These are phyloP conservation scores for Apistogramma diplotaenia DNA, from an alignment of 2,113 vertebrate genomes.

Conservation along the genomic window DNA sequence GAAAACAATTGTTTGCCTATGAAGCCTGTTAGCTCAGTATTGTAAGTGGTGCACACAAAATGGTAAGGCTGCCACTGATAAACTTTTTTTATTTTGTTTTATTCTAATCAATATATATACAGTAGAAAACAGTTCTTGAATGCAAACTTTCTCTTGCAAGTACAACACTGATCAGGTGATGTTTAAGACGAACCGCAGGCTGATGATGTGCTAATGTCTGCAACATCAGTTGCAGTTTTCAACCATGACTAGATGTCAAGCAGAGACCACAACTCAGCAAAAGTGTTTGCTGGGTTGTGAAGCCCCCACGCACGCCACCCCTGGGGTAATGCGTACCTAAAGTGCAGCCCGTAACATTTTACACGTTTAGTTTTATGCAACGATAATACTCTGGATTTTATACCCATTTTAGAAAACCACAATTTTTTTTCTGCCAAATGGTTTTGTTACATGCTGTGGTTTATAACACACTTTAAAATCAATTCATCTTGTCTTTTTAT, in stretches of 20 bases:
- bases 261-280: no score
- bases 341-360: background rate
- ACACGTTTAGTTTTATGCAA: background rate
- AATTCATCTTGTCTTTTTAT: background rate
- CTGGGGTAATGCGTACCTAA: background rate
- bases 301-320: no score
- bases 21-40: background rate
- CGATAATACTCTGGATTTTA: background rate
- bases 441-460: background rate
- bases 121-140: background rate
- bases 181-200: background rate
- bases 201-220: background rate
- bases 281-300: accelerated
- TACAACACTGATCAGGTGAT: background rate
- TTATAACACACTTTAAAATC: background rate
- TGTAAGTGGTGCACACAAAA: background rate
- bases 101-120: background rate
- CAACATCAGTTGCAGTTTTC: background rate
- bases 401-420: background rate
- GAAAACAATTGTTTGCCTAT: background rate
- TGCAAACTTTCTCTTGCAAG: background rate
- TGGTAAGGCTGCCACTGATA: background rate
- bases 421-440: background rate
- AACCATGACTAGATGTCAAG: background rate
- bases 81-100: background rate